Evolutionary conservation across 37 sponge, comb jelly and placozoan genomes (phyloP), one percentile per base, ranked within the genome.

Genomic region (Aplysina aerophoba): DNA sequence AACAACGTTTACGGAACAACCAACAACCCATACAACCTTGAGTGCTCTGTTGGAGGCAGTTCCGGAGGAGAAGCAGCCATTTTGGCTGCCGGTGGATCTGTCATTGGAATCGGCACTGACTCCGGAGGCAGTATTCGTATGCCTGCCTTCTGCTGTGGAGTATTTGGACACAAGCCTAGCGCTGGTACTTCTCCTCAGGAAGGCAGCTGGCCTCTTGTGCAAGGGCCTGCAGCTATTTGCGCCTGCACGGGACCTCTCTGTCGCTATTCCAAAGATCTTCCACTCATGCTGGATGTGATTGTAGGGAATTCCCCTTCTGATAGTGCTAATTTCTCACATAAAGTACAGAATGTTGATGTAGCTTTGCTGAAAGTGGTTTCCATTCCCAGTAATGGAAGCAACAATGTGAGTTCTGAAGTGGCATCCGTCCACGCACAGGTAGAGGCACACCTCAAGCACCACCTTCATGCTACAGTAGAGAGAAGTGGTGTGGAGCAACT

Each of bases 51-150:
- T 39, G 93, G 93, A 3, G 90, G 90, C 2, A 89, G 90, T 40
- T 87, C 85, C 0, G 88, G 90, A n/a, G 93, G 93, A 15, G 93
- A 89, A 83, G 93, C 87, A 3, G 89, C 93, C 8, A 39, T 90
- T 15, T 85, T 87, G 0, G 72, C 85, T 6, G 58, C 85, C 11
- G 90, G 68, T 36, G 83, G 84, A 17, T 78, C 90, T 21, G 73
- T 78, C 4, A 63, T 89, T 55, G 93, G 90, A 21, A 86, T 93
- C 69, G 93, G 89, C 12, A 68, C 86, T 33, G 93, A 93, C 62
- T 75, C 79, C 22, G 93, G 93, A n/a, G 93, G 93, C 16, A 93
- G 93, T 77, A 85, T 93, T 34, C 80, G 93, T 28, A 89, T 89
- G 88, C 93, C 93, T 0, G 90, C 90, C 1, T 89, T 83, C 85